Conservation (phyloP, 2,888 invertebrate genomes). For the Erebia epiphron region DNA sequence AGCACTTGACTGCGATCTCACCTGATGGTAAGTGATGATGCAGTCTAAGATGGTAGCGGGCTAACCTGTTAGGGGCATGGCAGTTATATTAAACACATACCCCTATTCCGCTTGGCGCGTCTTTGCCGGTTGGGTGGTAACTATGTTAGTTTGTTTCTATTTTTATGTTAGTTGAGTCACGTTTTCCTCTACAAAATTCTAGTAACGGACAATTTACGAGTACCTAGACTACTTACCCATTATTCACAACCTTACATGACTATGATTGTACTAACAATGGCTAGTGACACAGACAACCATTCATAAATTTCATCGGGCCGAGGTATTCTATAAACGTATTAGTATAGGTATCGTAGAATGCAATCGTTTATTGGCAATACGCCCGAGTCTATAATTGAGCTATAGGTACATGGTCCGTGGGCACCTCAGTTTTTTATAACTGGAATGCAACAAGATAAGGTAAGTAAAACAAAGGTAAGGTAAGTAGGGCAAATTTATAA, state of each 20-base stretch:
- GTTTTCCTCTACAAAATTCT: not conserved
- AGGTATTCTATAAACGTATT: slow-evolving; percentile 24
- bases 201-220: not conserved
- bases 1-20: too few relatives aligned
- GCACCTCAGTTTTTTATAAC: too few relatives aligned
- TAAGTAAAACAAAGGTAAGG: too few relatives aligned
- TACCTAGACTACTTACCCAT: not conserved
- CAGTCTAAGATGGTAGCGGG: too few relatives aligned
- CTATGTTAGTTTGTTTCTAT: too few relatives aligned
- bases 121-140: too few relatives aligned
- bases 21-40: too few relatives aligned
- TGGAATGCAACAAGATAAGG: too few relatives aligned
- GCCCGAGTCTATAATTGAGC: slow-evolving; percentile 23
- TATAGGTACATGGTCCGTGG: not conserved
- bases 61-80: too few relatives aligned
- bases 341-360: slow-evolving; percentile 19
- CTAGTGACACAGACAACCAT: slow-evolving; percentile 15
- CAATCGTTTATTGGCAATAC: slow-evolving; percentile 19
- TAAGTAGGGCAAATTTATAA: too few relatives aligned
- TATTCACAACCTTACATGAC: slow-evolving; percentile 1
- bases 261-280: slow-evolving; percentile 1
- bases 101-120: too few relatives aligned
- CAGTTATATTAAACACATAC: too few relatives aligned
- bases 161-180: not conserved
- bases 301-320: slow-evolving; percentile 12